These are phyloP conservation scores for Phaetusa simplex DNA, from an alignment of 2,113 vertebrate genomes.

Conservation along the genomic window DNA sequence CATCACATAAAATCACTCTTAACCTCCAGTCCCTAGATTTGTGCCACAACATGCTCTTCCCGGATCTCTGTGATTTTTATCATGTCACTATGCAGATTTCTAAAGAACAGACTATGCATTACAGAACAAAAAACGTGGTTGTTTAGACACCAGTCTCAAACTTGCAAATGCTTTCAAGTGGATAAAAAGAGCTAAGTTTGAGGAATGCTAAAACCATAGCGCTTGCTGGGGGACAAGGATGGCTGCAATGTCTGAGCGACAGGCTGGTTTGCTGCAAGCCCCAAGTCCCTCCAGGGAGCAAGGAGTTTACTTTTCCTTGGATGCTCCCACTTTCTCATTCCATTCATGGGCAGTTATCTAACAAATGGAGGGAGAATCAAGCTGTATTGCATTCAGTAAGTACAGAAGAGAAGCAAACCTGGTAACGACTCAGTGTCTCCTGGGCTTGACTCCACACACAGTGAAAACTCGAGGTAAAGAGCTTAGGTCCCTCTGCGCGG, in stretches of 20 bases:
- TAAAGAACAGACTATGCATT: neutral
- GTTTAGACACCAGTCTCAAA: neutral
- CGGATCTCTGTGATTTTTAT: neutral
- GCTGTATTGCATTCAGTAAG: neutral
- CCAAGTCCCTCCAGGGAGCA: accelerated
- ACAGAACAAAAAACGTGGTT: neutral
- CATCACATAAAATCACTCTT: neutral
- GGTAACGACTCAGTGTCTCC: neutral
- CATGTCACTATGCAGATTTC: neutral
- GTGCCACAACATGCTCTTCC: neutral
- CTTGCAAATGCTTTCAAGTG: neutral
- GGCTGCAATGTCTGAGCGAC: neutral
- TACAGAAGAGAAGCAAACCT: neutral
- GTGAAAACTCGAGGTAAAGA: neutral
- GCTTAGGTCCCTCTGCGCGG: neutral
- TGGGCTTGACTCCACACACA: neutral
- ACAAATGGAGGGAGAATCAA: neutral
- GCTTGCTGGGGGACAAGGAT: neutral
- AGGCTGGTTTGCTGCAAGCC: neutral
- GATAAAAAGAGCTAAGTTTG: neutral
- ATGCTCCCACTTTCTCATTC: neutral
- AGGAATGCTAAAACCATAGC: neutral
- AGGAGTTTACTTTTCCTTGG: neutral
- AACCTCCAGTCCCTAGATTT: neutral
- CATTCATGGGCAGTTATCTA: neutral